Evolutionary conservation across 2,888 invertebrate genomes (phyloP), one percentile per base, ranked within the genome.

Genomic region (Sceliomorpha sp.): DNA sequence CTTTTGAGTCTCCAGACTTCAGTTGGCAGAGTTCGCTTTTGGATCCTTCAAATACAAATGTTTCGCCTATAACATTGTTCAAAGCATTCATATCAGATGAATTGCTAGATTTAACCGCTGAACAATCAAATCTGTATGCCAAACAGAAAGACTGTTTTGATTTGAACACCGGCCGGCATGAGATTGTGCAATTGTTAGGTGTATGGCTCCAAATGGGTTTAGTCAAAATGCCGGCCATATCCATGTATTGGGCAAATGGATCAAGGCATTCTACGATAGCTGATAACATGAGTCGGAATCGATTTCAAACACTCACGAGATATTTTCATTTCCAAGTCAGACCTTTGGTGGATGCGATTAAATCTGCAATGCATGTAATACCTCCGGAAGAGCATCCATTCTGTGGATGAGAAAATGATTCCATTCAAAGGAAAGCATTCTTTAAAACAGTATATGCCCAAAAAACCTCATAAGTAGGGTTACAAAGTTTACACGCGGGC

Each of bases 311-410:
- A 7, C 20, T 45, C 12, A 17, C 26, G 20, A 37, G 7, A 29
- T 45, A 56, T 45, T 56, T 36, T 12, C 45, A 56, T 56, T 36
- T 56, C 12, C 36, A 55, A 42, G 34, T 56, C 9, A 37, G 34
- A 17, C 47, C 32, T 8, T 24, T 56, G 8, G 4, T 42, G 24
- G 34, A 45, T 12, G 13, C 47, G 15, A 9, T 40, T 1, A 39
- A 40, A 31, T 53, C 40, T 32, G 40, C 39, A 24, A 32, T 53
- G 40, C 40, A 53, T 40, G 1, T 17, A 14, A 40, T 40, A 37
- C 34, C 56, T 20, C 56, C 47, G 9, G 39, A 47, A 39, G 39
- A 56, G 8, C 37, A 56, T 24, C n/a, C 5, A 56, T 37, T 50
- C 37, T 14, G 27, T 37, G 14, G 24, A 34, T 24, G 47, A 47